Evolutionary conservation across 2,113 vertebrate genomes (phyloP).

Genomic region (Vidua macroura): DNA sequence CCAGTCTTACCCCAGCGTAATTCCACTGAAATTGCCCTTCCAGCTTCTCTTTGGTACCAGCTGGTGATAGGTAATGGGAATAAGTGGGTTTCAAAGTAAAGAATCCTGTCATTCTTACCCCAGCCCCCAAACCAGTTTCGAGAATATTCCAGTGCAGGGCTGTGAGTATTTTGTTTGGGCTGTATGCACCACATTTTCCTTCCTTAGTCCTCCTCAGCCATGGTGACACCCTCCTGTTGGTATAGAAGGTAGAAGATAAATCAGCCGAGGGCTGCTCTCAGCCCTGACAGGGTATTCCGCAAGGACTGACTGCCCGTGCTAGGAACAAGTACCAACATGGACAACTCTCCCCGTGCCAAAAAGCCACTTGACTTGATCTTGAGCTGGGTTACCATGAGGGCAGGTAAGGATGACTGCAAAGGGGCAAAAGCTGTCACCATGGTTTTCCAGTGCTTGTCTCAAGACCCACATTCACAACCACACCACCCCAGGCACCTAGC

Average conservation of each 20-base stretch:
- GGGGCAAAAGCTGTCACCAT: neutral
- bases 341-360: neutral
- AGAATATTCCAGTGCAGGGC: neutral
- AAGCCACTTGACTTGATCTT: neutral
- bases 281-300: neutral
- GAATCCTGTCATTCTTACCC: neutral
- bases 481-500: too few relatives aligned
- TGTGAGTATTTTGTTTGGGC: neutral
- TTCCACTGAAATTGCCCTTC: neutral
- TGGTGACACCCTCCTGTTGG: accelerated
- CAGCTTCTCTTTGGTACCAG: neutral
- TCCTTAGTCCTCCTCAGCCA: neutral
- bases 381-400: neutral
- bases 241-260: neutral
- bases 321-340: neutral
- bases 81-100: neutral
- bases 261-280: neutral
- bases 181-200: neutral
- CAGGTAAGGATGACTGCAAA: neutral
- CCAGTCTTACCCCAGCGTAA: neutral
- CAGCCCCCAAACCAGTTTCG: neutral
- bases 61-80: neutral
- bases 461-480: neutral
- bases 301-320: neutral
- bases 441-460: neutral